A percentile compares a stretch with the other conserved stretches of the same genome.
Conservation (phyloP, 2,888 invertebrate genomes). For the Mantis religiosa region DNA sequence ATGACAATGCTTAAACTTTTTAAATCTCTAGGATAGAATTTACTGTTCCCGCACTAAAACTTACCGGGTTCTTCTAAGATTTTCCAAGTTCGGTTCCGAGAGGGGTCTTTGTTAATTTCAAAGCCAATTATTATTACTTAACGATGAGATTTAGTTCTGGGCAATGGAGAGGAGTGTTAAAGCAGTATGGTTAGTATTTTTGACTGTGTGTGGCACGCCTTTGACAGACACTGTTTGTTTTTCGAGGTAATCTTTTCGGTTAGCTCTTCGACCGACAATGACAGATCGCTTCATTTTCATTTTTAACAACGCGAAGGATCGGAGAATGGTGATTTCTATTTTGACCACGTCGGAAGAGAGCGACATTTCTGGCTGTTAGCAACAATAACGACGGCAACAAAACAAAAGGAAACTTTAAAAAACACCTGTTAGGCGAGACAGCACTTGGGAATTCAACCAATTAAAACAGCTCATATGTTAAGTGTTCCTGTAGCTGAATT, state of each 20-base stretch:
- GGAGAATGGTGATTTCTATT: background rate
- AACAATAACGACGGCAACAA: background rate
- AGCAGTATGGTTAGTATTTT: background rate
- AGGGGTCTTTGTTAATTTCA: too few species aligned
- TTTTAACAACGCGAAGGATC: background rate
- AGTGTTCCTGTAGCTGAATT: background rate
- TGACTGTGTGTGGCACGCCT: background rate
- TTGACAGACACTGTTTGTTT: background rate
- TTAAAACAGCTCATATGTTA: conserved; percentile 3
- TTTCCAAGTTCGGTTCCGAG: too few species aligned
- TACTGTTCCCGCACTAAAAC: too few species aligned
- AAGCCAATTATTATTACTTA: too few species aligned
- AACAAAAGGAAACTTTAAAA: background rate
- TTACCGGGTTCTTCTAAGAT: too few species aligned
- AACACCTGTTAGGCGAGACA: conserved; percentile 5
- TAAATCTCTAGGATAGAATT: too few species aligned
- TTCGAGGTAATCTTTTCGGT: background rate
- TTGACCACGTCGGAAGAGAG: background rate
- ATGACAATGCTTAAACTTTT: too few species aligned
- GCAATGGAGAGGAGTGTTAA: background rate
- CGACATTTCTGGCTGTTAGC: background rate
- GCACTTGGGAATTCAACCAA: conserved; percentile 11
- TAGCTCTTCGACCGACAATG: background rate
- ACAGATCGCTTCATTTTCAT: background rate
- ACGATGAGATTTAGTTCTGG: too few species aligned